phyloP scores from a whole-genome alignment of 2,113 vertebrate species.

The Paralichthys olivaceus region DNA sequence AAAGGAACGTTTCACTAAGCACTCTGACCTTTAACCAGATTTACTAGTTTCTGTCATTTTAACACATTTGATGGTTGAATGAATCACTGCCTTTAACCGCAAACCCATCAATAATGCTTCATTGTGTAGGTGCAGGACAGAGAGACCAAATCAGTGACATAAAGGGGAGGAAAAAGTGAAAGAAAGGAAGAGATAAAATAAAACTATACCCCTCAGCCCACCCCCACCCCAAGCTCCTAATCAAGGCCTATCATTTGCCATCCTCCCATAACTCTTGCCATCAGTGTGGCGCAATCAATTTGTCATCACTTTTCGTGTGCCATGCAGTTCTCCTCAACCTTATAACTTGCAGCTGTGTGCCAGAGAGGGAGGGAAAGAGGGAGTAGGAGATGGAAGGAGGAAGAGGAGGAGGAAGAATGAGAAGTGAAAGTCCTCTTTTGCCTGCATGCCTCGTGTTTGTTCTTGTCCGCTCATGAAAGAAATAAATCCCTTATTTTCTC shows the following conservation, averaged over 20 bases:
- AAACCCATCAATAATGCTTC: not conserved
- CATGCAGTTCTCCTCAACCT: slow-evolving; percentile 90
- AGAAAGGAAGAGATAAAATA: slow-evolving; percentile 20
- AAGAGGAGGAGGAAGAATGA: slow-evolving; percentile 5
- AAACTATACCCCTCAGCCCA: not conserved
- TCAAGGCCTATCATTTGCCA: slow-evolving; percentile 89
- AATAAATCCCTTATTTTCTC: slow-evolving; percentile 82
- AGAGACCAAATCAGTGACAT: slow-evolving; percentile 39
- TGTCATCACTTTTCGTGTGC: slow-evolving; percentile 91
- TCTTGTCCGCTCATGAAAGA: slow-evolving; percentile 84
- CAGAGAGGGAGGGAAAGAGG: slow-evolving; percentile 35
- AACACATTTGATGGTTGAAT: slow-evolving; percentile 53
- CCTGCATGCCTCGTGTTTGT: slow-evolving; percentile 66
- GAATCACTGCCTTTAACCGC: slow-evolving; percentile 2
- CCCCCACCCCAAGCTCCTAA: slow-evolving; percentile 84
- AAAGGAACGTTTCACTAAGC: slow-evolving; percentile 7
- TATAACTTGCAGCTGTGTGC: slow-evolving; percentile 89
- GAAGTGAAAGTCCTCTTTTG: not conserved
- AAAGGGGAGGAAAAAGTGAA: slow-evolving; percentile 32
- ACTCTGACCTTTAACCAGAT: slow-evolving; percentile 47
- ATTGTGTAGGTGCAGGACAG: slow-evolving; percentile 8
- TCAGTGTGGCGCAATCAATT: slow-evolving; percentile 92
- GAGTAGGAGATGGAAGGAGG: slow-evolving; percentile 12
- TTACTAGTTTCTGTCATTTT: slow-evolving; percentile 30
- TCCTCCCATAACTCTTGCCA: slow-evolving; percentile 87